phyloP scores from a whole-genome alignment of 1,140 invertebrate species.

The Ips typographus region DNA sequence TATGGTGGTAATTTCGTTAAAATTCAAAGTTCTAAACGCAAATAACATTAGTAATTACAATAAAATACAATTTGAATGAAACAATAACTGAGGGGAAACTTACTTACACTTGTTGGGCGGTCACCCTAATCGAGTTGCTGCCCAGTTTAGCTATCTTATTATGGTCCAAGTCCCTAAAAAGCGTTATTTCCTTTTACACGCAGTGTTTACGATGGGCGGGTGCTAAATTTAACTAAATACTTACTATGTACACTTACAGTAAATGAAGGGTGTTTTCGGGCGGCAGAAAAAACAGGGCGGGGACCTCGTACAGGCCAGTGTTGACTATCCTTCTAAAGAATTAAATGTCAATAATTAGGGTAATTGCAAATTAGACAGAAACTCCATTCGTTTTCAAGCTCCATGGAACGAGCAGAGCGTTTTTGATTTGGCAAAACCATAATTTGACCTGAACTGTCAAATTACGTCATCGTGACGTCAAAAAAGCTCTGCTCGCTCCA shows the following conservation, averaged over 20 bases:
- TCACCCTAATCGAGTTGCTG: conserved; percentile 56
- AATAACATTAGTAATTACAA: neutral
- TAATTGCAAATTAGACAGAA: too few relatives aligned
- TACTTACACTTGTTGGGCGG: conserved; percentile 62
- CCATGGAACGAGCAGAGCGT: too few relatives aligned
- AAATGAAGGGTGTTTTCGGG: conserved; percentile 57
- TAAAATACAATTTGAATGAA: too few relatives aligned
- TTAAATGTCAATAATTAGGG: too few relatives aligned
- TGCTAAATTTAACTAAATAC: conserved; percentile 1
- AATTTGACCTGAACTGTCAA: too few relatives aligned
- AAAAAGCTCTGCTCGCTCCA: too few relatives aligned
- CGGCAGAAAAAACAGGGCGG: conserved; percentile 54
- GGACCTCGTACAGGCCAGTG: conserved; percentile 56
- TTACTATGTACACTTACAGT: conserved; percentile 56
- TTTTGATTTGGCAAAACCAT: too few relatives aligned
- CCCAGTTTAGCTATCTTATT: conserved; percentile 58
- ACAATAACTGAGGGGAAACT: neutral
- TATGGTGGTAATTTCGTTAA: conserved; percentile 63
- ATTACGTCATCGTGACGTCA: too few relatives aligned
- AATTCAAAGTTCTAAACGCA: conserved; percentile 58
- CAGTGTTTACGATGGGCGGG: too few relatives aligned
- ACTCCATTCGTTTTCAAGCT: too few relatives aligned
- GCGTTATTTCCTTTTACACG: too few relatives aligned
- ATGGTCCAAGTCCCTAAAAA: conserved; percentile 59
- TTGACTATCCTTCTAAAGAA: conserved; percentile 57